phyloP scores from a whole-genome alignment of 2,888 invertebrate genomes.

The Neoitamus cyanurus region DNA sequence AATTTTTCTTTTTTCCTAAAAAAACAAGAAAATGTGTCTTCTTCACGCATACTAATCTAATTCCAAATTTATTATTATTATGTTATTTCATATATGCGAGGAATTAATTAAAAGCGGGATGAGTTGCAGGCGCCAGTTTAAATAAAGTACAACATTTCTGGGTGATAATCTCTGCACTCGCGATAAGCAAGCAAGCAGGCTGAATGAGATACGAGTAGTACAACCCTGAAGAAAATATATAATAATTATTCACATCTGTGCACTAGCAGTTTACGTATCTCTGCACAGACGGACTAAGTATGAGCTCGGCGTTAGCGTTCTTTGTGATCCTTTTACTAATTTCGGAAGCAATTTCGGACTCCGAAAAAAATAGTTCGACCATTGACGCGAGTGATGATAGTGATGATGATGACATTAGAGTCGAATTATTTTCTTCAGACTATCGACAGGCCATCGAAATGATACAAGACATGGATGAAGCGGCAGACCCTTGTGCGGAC shows the following conservation, averaged over 20 bases:
- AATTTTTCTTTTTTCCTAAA: no score
- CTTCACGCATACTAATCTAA: no score
- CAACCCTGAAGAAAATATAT: background rate
- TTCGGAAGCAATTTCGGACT: background rate
- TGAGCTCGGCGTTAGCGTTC: background rate
- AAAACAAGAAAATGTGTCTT: no score
- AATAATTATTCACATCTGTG: background rate
- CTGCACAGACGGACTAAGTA: background rate
- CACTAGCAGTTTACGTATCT: background rate
- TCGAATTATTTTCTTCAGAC: background rate
- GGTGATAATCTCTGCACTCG: background rate
- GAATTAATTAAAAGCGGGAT: no score
- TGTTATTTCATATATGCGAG: no score
- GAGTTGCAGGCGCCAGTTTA: no score
- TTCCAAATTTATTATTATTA: no score
- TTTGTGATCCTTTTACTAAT: background rate
- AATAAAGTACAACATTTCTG: background rate
- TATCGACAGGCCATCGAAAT: background rate
- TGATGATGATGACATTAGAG: background rate
- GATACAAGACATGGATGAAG: background rate
- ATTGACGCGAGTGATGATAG: background rate
- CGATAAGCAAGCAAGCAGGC: background rate
- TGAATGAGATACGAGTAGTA: background rate
- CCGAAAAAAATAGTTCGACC: background rate
- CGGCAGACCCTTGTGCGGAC: constrained; percentile 1